Evolutionary conservation across 1,140 invertebrate species (phyloP).

Genomic region (Lepidurus arcticus): DNA sequence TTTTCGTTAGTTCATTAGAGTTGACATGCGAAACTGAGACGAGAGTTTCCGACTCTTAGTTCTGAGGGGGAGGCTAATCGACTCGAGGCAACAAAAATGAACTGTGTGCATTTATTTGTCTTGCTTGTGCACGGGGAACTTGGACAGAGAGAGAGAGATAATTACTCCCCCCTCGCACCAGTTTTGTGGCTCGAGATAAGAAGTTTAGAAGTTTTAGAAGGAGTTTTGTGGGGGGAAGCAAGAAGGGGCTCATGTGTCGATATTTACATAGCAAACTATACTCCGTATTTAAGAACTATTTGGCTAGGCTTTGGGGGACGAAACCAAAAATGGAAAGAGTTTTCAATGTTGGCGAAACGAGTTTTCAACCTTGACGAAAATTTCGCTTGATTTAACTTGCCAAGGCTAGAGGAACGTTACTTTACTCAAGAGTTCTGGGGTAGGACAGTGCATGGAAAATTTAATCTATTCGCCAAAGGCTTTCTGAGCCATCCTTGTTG

Average conservation of each 20-base stretch:
- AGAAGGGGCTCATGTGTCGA: not conserved
- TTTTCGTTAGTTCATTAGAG: constrained; percentile 10
- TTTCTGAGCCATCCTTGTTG: not conserved
- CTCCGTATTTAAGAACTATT: not conserved
- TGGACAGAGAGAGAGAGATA: not conserved
- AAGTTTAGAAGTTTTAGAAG: not conserved
- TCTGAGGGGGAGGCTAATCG: not conserved
- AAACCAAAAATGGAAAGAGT: not conserved
- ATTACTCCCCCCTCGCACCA: constrained; percentile 1
- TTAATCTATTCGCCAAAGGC: not conserved
- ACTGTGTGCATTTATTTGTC: not conserved
- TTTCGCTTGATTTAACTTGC: not conserved
- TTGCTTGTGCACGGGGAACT: not conserved
- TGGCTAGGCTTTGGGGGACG: not conserved
- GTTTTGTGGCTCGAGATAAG: constrained; percentile 5
- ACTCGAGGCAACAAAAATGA: constrained; percentile 2
- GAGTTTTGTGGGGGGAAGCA: too few species aligned
- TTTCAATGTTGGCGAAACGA: not conserved
- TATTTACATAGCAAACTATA: not conserved
- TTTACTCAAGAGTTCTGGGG: not conserved
- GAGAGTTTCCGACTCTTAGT: not conserved
- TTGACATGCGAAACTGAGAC: constrained; percentile 18
- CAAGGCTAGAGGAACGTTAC: not conserved
- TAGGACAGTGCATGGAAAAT: not conserved
- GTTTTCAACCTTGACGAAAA: not conserved